Percentiles rank a stretch among this genome's conserved stretches.
Evolutionary conservation across 2,888 invertebrate species (phyloP).

Genomic region (Agonopterix arenella): DNA sequence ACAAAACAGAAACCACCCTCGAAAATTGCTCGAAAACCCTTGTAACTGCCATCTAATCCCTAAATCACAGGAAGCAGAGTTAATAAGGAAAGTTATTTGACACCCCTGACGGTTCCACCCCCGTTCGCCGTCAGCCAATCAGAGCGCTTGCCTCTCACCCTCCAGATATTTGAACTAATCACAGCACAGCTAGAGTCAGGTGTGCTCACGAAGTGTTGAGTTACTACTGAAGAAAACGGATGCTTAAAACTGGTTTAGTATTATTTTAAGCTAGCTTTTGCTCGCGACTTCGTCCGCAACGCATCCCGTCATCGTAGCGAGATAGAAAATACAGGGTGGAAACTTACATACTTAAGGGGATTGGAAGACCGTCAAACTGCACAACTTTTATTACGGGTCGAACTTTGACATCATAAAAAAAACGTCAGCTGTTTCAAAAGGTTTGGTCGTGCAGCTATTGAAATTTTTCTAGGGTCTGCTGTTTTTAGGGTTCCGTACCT

Average conservation of each 20-base stretch:
- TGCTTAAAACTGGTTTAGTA: neutral
- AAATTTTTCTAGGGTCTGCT: no score
- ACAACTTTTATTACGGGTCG: no score
- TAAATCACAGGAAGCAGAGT: constrained; percentile 51
- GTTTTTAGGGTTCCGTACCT: no score
- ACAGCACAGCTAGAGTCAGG: constrained; percentile 34
- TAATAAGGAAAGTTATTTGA: constrained; percentile 54
- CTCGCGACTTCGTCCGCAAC: no score
- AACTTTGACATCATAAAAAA: no score
- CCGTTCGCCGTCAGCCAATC: constrained; percentile 39
- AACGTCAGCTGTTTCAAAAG: no score
- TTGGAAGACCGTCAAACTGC: no score
- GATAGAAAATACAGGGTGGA: no score
- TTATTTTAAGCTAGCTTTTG: neutral
- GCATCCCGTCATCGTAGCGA: no score
- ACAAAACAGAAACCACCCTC: neutral
- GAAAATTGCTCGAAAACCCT: constrained; percentile 14
- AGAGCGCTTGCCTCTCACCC: constrained; percentile 38
- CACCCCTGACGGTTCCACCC: constrained; percentile 41
- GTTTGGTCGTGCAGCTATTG: no score
- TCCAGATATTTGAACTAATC: constrained; percentile 39
- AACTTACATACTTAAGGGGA: no score
- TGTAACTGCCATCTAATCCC: constrained; percentile 30
- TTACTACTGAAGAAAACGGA: constrained; percentile 11
- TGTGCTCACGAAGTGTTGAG: constrained; percentile 24